Conservation (phyloP, 2,113 vertebrate species). For the Lamprotornis superbus region DNA sequence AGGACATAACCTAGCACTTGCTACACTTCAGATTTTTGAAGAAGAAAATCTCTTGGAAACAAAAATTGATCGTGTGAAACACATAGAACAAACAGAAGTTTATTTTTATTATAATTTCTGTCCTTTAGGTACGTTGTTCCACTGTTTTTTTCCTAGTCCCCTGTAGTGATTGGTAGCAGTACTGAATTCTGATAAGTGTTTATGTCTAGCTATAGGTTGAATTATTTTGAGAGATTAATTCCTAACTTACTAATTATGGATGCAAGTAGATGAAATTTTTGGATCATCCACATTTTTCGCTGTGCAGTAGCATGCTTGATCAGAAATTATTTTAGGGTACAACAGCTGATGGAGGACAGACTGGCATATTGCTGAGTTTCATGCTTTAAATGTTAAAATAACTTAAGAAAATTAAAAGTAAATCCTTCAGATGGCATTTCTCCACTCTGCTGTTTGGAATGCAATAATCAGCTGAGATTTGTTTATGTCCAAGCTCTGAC, state of each 20-base stretch:
- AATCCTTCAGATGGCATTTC: neutral
- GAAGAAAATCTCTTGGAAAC: neutral
- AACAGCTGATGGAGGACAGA: neutral
- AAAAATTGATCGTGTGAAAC: neutral
- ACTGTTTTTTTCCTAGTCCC: neutral
- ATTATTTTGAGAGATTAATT: neutral
- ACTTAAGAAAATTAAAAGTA: neutral
- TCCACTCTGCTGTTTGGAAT: neutral
- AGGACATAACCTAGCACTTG: neutral
- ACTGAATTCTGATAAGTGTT: neutral
- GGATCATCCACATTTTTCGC: neutral
- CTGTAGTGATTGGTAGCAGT: neutral
- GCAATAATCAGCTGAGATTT: neutral
- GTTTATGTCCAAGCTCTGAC: neutral
- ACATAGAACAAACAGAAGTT: neutral
- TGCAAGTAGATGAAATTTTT: neutral
- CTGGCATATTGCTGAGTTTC: neutral
- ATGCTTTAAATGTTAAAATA: neutral
- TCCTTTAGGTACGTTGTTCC: neutral
- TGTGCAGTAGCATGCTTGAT: neutral
- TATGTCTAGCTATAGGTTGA: neutral
- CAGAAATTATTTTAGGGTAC: neutral
- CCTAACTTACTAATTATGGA: neutral
- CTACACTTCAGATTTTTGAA: neutral
- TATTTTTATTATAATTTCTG: neutral